Evolutionary conservation across 2,888 invertebrate genomes (phyloP), one percentile per base, ranked within the genome.

Genomic region (Hydriomena furcata): DNA sequence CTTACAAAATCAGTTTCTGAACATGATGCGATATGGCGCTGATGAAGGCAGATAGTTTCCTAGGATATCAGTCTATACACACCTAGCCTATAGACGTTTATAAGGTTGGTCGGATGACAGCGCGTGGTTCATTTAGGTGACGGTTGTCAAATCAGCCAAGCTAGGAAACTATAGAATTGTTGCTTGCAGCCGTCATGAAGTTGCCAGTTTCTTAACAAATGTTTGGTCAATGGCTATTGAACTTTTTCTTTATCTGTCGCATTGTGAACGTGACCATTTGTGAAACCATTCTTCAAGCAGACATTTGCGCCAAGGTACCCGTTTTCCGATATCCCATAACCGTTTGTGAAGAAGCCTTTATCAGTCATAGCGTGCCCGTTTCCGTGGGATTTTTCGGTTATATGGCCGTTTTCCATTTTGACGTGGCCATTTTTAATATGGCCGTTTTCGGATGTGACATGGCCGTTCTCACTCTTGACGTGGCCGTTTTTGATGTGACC

Each of bases 181-280:
- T 31, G 31, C 13, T 7, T 31, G 4, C 12, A 1, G 7, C 31
- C 12, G 13, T 34, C n/a, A 21, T n/a, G 21, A 34, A 7, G n/a
- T 4, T 21, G 3, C n/a, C 17, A 4, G 8, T 10, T 35, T 11
- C 41, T 31, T 23, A 24, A n/a, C 13, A 24, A 41, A 41, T 31
- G 23, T n/a, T 5, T 17, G 10, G 3, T 24, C 23, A 21, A 10
- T 8, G 56, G 56, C 68, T 88, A 88, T 71, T 84, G 88, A 60
- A 80, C 63, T 72, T 88, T 88, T 68, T 82, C 78, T 68, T 88
- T 88, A 13, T 71, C 73, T 70, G 71, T 71, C 27, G 58, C 42
- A 30, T 65, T 63, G 41, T 67, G 68, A 48, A 71, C 55, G 37
- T 73, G 68, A 28, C 79, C 73, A 54, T 82, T 82, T 51, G 68